phyloP scores from a whole-genome alignment of 2,888 invertebrate species.

The Cyrtodaria siliqua region DNA sequence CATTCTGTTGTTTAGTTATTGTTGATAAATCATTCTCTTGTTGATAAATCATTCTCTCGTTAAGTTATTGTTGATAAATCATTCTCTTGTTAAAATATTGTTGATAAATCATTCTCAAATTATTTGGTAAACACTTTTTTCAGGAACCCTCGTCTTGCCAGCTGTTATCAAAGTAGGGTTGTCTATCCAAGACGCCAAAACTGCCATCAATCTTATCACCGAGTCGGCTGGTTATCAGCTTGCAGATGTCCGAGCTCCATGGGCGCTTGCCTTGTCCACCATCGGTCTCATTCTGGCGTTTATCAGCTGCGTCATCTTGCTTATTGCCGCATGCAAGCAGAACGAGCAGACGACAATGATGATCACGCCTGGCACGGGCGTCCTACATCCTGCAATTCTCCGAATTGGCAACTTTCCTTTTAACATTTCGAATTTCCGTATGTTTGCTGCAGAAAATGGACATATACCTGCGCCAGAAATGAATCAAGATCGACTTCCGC shows the following conservation, averaged over 20 bases:
- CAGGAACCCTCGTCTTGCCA: slow-evolving; percentile 42
- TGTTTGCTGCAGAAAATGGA: neutral
- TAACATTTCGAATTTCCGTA: neutral
- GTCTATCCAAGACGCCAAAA: slow-evolving; percentile 15
- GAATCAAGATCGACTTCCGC: slow-evolving; percentile 13
- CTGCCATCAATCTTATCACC: neutral
- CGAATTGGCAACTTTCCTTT: neutral
- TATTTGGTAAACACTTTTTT: too few relatives aligned
- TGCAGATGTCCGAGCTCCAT: slow-evolving; percentile 23
- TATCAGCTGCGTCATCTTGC: slow-evolving; percentile 21
- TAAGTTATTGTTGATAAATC: too few relatives aligned
- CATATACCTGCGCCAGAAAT: slow-evolving; percentile 9
- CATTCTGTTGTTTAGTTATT: too few relatives aligned
- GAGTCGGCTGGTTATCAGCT: slow-evolving; percentile 8
- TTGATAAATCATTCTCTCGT: too few relatives aligned
- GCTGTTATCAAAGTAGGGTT: slow-evolving; percentile 29
- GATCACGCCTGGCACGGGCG: slow-evolving; percentile 14
- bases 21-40: too few relatives aligned
- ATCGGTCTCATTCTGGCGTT: slow-evolving; percentile 28
- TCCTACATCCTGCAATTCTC: neutral
- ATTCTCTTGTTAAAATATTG: too few relatives aligned
- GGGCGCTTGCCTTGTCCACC: slow-evolving; percentile 41
- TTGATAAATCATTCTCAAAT: too few relatives aligned
- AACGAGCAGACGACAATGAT: slow-evolving; percentile 11
- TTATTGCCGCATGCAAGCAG: slow-evolving; percentile 30